Evolutionary conservation across 2,888 invertebrate genomes (phyloP), one percentile per base, ranked within the genome.

Genomic region (Agonopterix heracliana): DNA sequence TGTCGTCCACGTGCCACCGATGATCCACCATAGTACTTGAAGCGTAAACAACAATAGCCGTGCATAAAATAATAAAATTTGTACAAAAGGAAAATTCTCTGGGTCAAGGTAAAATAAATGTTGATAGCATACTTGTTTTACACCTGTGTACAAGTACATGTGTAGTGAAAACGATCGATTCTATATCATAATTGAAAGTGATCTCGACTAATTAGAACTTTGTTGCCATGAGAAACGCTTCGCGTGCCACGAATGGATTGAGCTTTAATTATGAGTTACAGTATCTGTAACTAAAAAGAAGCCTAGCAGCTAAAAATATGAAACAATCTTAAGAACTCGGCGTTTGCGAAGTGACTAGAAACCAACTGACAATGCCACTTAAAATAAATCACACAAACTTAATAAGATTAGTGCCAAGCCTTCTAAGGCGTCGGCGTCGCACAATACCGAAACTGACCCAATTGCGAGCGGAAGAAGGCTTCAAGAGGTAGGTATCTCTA

Each of bases 81-180:
- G 55, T 60, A 44, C 50, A 49, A 46, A 50, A 50, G 49, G 64
- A 62, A 68, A 68, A 66, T 55, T 56, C 48, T 69, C 59, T 74
- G 52, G 69, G 75, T 68, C 77, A 78, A 78, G 78, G 76, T 55
- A 49, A 47, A 51, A 36, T 38, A n/a, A 9, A 9, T 40, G 43
- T 56, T 54, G 42, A 44, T 48, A 50, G 9, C 9, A 36, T n/a
- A 38, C 38, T 38, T n/a, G 26, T 26, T 26, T 26, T 26, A 26
- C 26, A 26, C 26, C 26, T 26, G 26, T 26, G 7, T 26, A 26
- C 26, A 26, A 26, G 26, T 26, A 26, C 26, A 5, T 26, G 26
- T 26, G 5, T 26, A 1, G 26, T 26, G 5, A 26, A 26, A 26
- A 26, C 26, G 5, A 26, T 26, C 26, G 26, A 26, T 26, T 26